phyloP scores from a whole-genome alignment of 2,113 vertebrate genomes.

The Dicaeum eximium region DNA sequence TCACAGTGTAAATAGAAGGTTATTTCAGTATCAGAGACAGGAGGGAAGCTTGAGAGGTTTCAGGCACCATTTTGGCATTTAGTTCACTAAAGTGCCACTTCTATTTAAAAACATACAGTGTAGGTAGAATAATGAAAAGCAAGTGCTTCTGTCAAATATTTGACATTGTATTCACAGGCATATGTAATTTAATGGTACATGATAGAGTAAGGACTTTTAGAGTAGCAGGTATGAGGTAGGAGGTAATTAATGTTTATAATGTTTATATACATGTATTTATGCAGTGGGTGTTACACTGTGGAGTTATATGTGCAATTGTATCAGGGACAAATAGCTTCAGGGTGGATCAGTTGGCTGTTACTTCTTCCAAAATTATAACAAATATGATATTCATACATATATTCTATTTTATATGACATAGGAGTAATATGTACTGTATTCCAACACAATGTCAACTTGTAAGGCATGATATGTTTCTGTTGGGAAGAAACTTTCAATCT shows the following conservation, averaged over 20 bases:
- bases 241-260: not conserved
- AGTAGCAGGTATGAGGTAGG: not conserved
- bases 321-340: not conserved
- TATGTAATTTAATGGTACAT: not conserved
- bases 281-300: not conserved
- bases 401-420: not conserved
- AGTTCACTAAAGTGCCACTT: not conserved
- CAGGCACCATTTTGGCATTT: not conserved
- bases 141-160: not conserved
- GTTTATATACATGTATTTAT: not conserved
- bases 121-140: not conserved
- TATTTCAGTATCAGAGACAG: not conserved
- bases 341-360: not conserved
- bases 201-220: not conserved
- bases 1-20: not conserved
- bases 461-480: not conserved
- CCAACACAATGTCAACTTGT: not conserved
- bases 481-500: not conserved
- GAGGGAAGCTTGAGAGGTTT: not conserved
- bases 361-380: not conserved
- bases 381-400: not conserved
- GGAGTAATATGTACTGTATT: not conserved
- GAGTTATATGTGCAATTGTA: not conserved
- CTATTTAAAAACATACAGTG: not conserved
- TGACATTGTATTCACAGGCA: not conserved